These are phyloP conservation scores for Pogonomyrmex californicus DNA, from an alignment of 1,140 invertebrate genomes.

Conservation along the genomic window DNA sequence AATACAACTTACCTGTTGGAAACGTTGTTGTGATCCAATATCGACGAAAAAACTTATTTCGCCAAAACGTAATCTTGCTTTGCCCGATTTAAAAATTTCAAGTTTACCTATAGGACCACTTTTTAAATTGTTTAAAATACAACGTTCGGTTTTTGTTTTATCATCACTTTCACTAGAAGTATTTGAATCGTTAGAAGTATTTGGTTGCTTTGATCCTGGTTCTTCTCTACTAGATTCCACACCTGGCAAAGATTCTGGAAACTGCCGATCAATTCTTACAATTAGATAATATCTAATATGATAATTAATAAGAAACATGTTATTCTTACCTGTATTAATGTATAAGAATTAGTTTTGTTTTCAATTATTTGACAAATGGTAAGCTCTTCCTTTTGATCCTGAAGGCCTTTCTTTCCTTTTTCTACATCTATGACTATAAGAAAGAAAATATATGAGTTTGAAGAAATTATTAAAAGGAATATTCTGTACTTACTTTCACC, in stretches of 20 bases:
- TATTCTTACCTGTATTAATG: constrained; percentile 81
- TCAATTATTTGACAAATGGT: constrained; percentile 79
- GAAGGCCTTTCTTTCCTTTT: constrained; percentile 32
- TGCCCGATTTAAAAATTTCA: constrained; percentile 84
- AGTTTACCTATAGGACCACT: constrained; percentile 83
- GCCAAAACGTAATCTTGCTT: constrained; percentile 81
- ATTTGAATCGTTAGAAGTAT: constrained; percentile 5
- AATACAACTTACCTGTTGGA: constrained; percentile 80
- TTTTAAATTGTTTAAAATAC: constrained; percentile 80
- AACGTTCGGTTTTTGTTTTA: constrained; percentile 71
- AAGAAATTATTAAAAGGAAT: not conserved
- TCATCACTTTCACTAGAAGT: constrained; percentile 54
- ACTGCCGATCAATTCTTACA: constrained; percentile 73
- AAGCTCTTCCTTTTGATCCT: constrained; percentile 28
- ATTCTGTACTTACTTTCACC: constrained; percentile 76
- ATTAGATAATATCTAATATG: not conserved
- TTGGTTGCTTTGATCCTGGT: constrained; percentile 57
- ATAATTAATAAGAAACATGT: not conserved
- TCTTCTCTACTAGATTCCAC: constrained; percentile 71
- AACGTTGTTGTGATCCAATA: constrained; percentile 78
- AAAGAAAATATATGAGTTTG: constrained; percentile 3
- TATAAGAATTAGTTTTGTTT: constrained; percentile 78
- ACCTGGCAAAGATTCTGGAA: constrained; percentile 84
- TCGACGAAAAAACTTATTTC: constrained; percentile 82
- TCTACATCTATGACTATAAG: constrained; percentile 54